Evolutionary conservation across 2,888 invertebrate species (phyloP).

Genomic region (Scrobipalpa atriplicella): DNA sequence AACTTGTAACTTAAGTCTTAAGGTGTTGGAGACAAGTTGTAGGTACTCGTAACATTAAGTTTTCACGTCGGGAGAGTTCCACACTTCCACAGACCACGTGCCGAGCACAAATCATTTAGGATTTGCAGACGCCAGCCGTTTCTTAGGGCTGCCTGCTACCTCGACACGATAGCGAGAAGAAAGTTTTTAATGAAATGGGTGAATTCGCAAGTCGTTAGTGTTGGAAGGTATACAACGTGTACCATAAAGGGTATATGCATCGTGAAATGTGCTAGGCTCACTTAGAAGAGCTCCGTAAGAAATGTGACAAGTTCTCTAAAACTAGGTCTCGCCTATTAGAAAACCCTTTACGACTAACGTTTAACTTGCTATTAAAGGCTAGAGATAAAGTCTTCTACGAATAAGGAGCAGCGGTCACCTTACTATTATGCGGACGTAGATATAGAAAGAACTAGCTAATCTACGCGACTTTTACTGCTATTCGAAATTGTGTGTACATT

Average conservation of each 20-base stretch:
- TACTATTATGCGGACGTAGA: constrained; percentile 4
- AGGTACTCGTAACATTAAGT: constrained; percentile 23
- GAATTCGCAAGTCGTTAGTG: neutral
- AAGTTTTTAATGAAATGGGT: neutral
- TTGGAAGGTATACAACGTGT: neutral
- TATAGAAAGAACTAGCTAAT: no score
- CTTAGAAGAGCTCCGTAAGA: neutral
- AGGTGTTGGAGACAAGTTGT: constrained; percentile 15
- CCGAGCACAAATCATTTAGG: constrained; percentile 19
- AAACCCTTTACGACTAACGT: constrained; percentile 13
- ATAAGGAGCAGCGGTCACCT: constrained; percentile 4
- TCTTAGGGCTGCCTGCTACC: constrained; percentile 4
- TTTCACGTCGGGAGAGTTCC: constrained; percentile 18
- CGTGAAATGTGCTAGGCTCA: no score
- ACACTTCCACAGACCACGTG: constrained; percentile 13
- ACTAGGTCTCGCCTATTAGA: constrained; percentile 19
- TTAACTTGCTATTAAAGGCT: constrained; percentile 9
- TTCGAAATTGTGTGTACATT: no score
- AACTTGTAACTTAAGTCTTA: constrained; percentile 7
- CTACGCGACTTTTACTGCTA: no score
- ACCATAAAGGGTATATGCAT: no score
- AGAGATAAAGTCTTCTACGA: constrained; percentile 8
- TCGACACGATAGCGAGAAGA: neutral
- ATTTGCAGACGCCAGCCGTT: constrained; percentile 5
- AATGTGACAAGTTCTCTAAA: constrained; percentile 18